A percentile compares a stretch with the other conserved stretches of the same genome.
phyloP scores from a whole-genome alignment of 2,888 invertebrate species.

The Eudasyphora cyanicolor region DNA sequence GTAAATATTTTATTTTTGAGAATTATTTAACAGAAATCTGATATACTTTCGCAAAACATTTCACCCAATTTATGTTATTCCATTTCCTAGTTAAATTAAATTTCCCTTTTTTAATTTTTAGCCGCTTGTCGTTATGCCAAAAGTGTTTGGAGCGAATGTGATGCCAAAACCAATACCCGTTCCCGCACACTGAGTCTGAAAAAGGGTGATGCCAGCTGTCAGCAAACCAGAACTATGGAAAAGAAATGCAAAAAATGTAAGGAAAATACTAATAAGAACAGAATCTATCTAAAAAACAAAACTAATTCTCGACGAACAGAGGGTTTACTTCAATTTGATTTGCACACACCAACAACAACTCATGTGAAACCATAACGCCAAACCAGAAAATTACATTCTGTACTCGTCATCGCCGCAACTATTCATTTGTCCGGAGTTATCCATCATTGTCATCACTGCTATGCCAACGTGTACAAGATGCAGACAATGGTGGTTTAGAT shows the following conservation, averaged over 20 bases:
- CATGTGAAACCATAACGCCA: neutral
- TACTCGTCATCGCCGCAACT: neutral
- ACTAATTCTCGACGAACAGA: neutral
- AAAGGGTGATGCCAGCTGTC: slow-evolving; percentile 90
- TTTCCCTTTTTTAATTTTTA: slow-evolving; percentile 59
- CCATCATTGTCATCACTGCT: slow-evolving; percentile 44
- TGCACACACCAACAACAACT: neutral
- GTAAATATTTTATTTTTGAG: too few species aligned
- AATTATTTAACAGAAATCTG: too few species aligned
- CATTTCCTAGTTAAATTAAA: slow-evolving; percentile 8
- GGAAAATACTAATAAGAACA: slow-evolving; percentile 59
- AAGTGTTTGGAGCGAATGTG: slow-evolving; percentile 93
- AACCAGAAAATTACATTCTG: neutral
- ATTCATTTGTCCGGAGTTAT: slow-evolving; percentile 1
- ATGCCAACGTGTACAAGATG: neutral
- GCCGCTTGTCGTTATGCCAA: slow-evolving; percentile 90
- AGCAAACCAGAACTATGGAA: slow-evolving; percentile 89
- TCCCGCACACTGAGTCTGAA: slow-evolving; percentile 91
- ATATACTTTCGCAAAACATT: too few species aligned
- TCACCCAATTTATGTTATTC: too few species aligned
- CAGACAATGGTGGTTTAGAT: neutral
- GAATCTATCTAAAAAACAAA: neutral
- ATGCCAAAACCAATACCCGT: slow-evolving; percentile 89
- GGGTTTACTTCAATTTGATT: neutral
- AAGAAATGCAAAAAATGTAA: slow-evolving; percentile 95